phyloP scores from a whole-genome alignment of 2,888 invertebrate genomes.

The Nymphalis polychloros region DNA sequence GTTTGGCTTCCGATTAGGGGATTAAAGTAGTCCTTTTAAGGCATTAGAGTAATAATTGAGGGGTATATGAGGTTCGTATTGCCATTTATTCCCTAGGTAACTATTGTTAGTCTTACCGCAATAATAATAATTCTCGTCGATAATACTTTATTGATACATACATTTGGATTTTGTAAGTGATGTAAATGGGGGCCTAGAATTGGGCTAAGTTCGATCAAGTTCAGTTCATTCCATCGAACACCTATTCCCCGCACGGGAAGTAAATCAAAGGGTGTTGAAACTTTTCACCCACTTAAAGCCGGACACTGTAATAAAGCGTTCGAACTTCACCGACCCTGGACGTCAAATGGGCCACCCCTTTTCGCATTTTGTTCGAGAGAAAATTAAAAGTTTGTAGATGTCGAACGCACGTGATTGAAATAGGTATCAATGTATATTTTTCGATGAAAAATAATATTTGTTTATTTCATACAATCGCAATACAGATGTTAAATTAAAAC shows the following conservation, averaged over 20 bases:
- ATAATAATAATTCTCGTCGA: slow-evolving; percentile 13
- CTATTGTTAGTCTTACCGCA: slow-evolving; percentile 36
- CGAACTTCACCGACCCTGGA: slow-evolving; percentile 78
- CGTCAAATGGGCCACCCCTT: slow-evolving; percentile 78
- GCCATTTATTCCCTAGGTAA: slow-evolving; percentile 51
- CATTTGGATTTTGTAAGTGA: slow-evolving; percentile 1
- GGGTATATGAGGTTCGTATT: slow-evolving; percentile 70
- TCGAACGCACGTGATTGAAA: slow-evolving; percentile 48
- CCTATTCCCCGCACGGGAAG: slow-evolving; percentile 74
- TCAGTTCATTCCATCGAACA: slow-evolving; percentile 61
- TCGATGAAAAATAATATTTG: background rate
- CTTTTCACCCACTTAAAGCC: slow-evolving; percentile 82
- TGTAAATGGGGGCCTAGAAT: slow-evolving; percentile 26
- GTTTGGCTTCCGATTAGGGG: slow-evolving; percentile 81
- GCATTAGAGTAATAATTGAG: slow-evolving; percentile 79
- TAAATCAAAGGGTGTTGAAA: slow-evolving; percentile 83
- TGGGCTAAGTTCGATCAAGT: slow-evolving; percentile 49
- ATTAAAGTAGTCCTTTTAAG: slow-evolving; percentile 79
- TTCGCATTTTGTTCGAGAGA: slow-evolving; percentile 68
- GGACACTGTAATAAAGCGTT: slow-evolving; percentile 82
- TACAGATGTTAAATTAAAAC: too few relatives aligned
- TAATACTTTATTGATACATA: background rate
- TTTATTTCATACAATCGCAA: background rate
- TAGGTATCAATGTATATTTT: slow-evolving; percentile 20
- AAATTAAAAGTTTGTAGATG: slow-evolving; percentile 75